Base-by-base conservation (phyloP, 2,113 vertebrate genomes). In the Xerus inauris region DNA sequence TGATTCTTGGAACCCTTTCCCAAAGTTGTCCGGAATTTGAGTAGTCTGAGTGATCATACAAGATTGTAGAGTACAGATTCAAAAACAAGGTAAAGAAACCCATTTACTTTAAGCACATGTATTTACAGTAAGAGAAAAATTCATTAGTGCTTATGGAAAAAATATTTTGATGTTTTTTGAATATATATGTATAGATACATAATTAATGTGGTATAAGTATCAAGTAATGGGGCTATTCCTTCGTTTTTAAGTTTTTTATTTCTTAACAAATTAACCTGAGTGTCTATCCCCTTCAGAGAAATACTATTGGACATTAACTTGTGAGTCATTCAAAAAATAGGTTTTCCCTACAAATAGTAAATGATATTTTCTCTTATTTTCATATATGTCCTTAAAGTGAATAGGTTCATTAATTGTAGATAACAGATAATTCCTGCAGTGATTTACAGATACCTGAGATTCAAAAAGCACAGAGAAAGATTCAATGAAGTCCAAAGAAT, bases 321-420 rank as follows among this genome's bases (percentile, higher is more conserved):
- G 16, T 62, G 32, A 62, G 47, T 59, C 51, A 47, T 57, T 90
- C 16, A 54, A 71, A 88, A 65, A 65, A 65, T 32, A 65, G 64
- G 11, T 77, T 81, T 32, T 57, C 47, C 64, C 80, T n/a, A 81
- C 9, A 81, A 32, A 17, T 22, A 20, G 16, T 72, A 93, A 69
- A 73, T 92, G 45, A 75, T 59, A n/a, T 91, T 83, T 77, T 71
- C 42, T 42, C 45, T 64, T 84, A 28, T 65, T 85, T 95, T n/a
- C 51, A 47, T 22, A 14, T 0, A 64, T 22, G 24, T 65, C 35
- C 20, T 64, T 89, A 86, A 80, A 75, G 16, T 75, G 81, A 76
- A 86, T 2, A 12, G n/a, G 45, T 24, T 85, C 76, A 42, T 76
- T 89, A 22, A 85, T 64, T 91, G 47, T 88, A 71, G 14, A 91